These are phyloP conservation scores for Stenurella melanura DNA, from an alignment of 2,888 invertebrate species.

Conservation along the genomic window DNA sequence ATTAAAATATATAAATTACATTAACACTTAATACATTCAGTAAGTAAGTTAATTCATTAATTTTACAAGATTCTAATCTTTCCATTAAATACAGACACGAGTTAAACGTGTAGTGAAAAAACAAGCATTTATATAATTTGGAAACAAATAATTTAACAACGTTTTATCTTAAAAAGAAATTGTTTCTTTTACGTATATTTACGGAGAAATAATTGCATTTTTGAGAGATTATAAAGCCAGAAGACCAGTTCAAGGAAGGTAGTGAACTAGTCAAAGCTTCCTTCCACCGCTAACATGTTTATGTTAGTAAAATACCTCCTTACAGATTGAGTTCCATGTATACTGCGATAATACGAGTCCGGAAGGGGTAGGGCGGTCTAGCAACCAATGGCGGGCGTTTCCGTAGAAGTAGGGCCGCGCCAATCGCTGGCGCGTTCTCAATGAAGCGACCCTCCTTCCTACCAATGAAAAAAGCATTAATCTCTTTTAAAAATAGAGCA, in stretches of 20 bases:
- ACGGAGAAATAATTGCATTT: neutral
- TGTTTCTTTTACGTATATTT: neutral
- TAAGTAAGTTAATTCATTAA: too few relatives aligned
- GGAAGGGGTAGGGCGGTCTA: conserved; percentile 69
- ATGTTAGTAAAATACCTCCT: conserved; percentile 73
- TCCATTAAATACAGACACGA: too few relatives aligned
- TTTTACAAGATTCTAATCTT: too few relatives aligned
- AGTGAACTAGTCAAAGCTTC: conserved; percentile 65
- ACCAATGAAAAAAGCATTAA: conserved; percentile 75
- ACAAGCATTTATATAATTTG: too few relatives aligned
- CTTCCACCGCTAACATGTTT: conserved; percentile 73
- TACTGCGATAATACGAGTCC: conserved; percentile 70
- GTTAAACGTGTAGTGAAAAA: too few relatives aligned
- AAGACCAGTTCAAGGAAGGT: conserved; percentile 15
- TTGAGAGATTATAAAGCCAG: conserved; percentile 16
- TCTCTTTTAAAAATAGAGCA: conserved; percentile 74
- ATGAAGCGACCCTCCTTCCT: conserved; percentile 71
- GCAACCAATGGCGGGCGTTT: conserved; percentile 70
- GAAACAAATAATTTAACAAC: too few relatives aligned
- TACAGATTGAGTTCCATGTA: conserved; percentile 73
- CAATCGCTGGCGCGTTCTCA: conserved; percentile 68
- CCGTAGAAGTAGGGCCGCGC: conserved; percentile 66
- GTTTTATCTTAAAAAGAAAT: too few relatives aligned
- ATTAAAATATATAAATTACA: neutral
- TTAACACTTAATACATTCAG: too few relatives aligned